Base-by-base conservation (phyloP, 2,888 invertebrate species). In the Cephus pygmeus region DNA sequence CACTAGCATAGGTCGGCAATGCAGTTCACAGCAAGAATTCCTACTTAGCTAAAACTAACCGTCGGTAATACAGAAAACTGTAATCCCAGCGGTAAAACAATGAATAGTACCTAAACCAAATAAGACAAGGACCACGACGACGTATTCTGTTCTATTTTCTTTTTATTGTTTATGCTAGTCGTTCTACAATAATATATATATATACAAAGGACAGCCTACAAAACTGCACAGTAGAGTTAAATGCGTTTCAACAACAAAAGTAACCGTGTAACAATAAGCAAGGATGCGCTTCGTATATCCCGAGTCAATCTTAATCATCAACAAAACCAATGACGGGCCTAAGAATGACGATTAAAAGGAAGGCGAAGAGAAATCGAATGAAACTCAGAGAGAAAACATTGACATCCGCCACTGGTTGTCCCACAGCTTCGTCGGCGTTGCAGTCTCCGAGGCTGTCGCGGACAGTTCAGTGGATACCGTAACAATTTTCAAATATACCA, bases 151-250 rank as follows among this genome's bases (percentile, higher is more conserved):
- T 71, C 71, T 71, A 71, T 75, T 75, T 69, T 77, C 75, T 77
- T 80, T 76, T 81, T 76, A 74, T 69, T 76, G 68, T 80, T 81
- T 80, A 82, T 82, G 79, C 71, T 81, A 81, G 76, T 81, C 79
- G 69, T 56, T 82, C 79, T 82, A 83, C 83, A 81, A 78, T 78
- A 73, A 77, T 80, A 56, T 77, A 76, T 73, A 68, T 82, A 83
- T 83, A 81, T 82, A 83, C 80, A 83, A 81, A 79, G 77, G 76
- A 83, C 83, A 76, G 77, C 79, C 78, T 82, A 82, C 76, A 75
- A 79, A 81, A 82, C 77, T 81, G 82, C 77, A 77, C 77, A 69
- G 76, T 78, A 73, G 71, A 56, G 69, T 75, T 23, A 34, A 79
- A 69, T 69, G 69, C 76, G 56, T 77, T 23, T 69, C 69, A 79